These are phyloP conservation scores for Hippopotamus amphibius DNA, from an alignment of 2,113 vertebrate genomes.

Conservation along the genomic window DNA sequence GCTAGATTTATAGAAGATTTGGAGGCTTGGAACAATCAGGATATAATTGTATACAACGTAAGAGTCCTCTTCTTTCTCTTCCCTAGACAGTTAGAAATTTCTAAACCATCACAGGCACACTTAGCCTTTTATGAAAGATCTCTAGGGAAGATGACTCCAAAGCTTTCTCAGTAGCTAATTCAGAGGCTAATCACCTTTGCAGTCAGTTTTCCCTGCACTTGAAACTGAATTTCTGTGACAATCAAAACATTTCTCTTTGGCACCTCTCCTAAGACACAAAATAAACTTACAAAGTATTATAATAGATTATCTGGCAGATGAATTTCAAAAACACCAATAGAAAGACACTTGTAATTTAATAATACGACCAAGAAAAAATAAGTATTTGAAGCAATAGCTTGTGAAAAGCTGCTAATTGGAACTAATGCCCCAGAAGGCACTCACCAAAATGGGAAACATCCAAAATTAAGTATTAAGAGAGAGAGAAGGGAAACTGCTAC, in stretches of 20 bases:
- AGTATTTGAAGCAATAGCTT: neutral
- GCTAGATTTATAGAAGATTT: neutral
- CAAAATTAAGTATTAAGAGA: neutral
- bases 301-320: slow-evolving; percentile 60
- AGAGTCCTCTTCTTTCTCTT: neutral
- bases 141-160: slow-evolving; percentile 13
- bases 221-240: slow-evolving; percentile 55
- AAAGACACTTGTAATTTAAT: slow-evolving; percentile 60
- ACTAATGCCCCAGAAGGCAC: neutral
- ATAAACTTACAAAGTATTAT: slow-evolving; percentile 43
- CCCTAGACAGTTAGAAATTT: neutral
- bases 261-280: slow-evolving; percentile 33
- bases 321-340: slow-evolving; percentile 50
- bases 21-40: neutral
- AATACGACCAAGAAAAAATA: slow-evolving; percentile 17
- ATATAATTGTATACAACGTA: neutral
- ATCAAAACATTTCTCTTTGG: slow-evolving; percentile 68
- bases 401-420: slow-evolving; percentile 20
- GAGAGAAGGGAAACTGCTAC: neutral
- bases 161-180: neutral
- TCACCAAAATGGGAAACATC: neutral
- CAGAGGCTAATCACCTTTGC: slow-evolving; percentile 37
- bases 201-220: slow-evolving; percentile 11
- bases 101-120: neutral
- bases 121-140: neutral